Evolutionary conservation across 2,797 vertebrate species (phyloP), one percentile per base, ranked within the genome.

Genomic region (Argentina silus): DNA sequence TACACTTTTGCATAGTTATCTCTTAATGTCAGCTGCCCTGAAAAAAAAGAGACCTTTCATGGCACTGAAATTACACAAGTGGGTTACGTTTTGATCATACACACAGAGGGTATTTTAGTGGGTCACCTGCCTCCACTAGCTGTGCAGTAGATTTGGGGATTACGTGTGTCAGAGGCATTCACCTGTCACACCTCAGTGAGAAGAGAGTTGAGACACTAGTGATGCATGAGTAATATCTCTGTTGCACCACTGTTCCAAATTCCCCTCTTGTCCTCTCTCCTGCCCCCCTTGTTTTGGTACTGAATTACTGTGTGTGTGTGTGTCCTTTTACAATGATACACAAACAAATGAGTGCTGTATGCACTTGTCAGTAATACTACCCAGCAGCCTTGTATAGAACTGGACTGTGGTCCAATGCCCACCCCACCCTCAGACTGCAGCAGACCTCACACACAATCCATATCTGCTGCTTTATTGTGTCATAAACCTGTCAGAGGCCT

Each of bases 121-220:
- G 55, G 36, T n/a, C 27, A 42, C 23, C 42, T 27, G 11, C 2
- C 42, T 8, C 5, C 7, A 27, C 19, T 27, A 6, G 21, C 19
- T 43, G 15, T 71, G 69, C 62, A 71, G 27, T 44, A 6, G 2
- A 2, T 0, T 17, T n/a, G 42, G 43, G 10, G 62, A n/a, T 14
- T 27, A 19, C 12, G 21, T 73, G 63, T 50, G 70, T 72, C 44
- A 63, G 6, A 19, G 15, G 43, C 17, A 27, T 11, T 61, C 57
- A 45, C 62, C 74, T 0, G 19, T 87, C 84, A 81, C 83, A 87
- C 86, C 76, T 81, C 70, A 56, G 83, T 83, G 87, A 84, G 75
- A 75, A 42, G 73, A 87, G 87, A 86, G 5, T 6, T 1, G 51
- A 55, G 82, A 65, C 7, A 36, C 61, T 65, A 85, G 27, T 36